Conservation (phyloP, 2,113 vertebrate genomes). For the Heptranchias perlo region DNA sequence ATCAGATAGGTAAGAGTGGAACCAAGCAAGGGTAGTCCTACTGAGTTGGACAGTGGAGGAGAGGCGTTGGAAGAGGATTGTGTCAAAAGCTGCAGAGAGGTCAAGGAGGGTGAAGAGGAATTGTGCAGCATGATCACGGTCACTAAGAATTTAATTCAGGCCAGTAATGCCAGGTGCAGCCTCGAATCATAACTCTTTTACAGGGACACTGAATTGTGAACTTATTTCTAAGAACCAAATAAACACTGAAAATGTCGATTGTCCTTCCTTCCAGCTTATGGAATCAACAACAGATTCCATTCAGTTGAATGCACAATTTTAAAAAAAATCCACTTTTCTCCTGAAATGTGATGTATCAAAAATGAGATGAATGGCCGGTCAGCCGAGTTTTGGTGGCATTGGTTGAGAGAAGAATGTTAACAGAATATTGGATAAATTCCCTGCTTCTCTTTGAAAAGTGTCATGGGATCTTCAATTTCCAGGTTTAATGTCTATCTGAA, state of each 20-base stretch:
- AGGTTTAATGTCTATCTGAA: not conserved
- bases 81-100: not conserved
- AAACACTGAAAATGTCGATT: not conserved
- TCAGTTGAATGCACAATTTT: not conserved
- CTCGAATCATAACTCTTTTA: not conserved
- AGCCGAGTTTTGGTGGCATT: not conserved
- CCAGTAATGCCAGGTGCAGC: not conserved
- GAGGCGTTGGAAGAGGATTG: not conserved
- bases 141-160: not conserved
- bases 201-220: not conserved
- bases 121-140: not conserved
- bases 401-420: not conserved
- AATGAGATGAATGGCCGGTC: not conserved
- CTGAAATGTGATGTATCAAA: not conserved
- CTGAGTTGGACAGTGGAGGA: not conserved
- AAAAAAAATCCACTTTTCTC: not conserved
- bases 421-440: not conserved
- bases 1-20: not conserved
- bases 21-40: not conserved
- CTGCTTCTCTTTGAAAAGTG: not conserved
- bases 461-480: not conserved
- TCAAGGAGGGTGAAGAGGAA: not conserved
- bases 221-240: not conserved
- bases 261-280: not conserved
- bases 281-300: not conserved